phyloP scores from a whole-genome alignment of 1,140 invertebrate genomes.

The Anastatus disparis region DNA sequence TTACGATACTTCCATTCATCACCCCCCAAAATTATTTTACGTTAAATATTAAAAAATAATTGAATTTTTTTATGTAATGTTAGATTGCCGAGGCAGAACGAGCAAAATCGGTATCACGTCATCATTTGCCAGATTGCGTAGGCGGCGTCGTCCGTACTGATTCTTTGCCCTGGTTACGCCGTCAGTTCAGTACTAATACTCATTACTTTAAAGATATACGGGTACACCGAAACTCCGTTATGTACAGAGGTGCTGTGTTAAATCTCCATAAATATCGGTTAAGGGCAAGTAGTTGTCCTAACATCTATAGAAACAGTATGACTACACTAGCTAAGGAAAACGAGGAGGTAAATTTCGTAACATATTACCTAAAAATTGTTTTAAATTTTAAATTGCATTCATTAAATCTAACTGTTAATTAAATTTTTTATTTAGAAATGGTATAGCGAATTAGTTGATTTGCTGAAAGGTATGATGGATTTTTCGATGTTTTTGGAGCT shows the following conservation, averaged over 20 bases:
- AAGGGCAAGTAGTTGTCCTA: constrained; percentile 87
- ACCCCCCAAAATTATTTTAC: no score
- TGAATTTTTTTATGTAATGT: no score
- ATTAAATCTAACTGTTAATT: no score
- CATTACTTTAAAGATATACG: constrained; percentile 81
- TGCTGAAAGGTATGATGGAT: constrained; percentile 80
- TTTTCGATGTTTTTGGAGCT: constrained; percentile 83
- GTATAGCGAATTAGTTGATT: constrained; percentile 77
- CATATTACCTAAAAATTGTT: no score
- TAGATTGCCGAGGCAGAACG: constrained; percentile 49
- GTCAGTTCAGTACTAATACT: constrained; percentile 71
- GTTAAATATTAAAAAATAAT: no score
- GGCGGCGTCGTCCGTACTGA: constrained; percentile 53
- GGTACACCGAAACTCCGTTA: constrained; percentile 82
- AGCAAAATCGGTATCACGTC: constrained; percentile 48
- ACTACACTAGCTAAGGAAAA: constrained; percentile 82
- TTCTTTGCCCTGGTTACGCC: constrained; percentile 69
- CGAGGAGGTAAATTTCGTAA: constrained; percentile 71
- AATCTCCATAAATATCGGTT: constrained; percentile 84
- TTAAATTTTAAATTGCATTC: no score
- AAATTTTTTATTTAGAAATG: constrained; percentile 75
- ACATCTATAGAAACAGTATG: constrained; percentile 91
- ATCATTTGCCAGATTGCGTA: constrained; percentile 39
- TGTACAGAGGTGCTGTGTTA: constrained; percentile 84
- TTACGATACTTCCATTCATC: no score